These are phyloP conservation scores for Syngnathus acus DNA, from an alignment of 2,797 vertebrate species.

Conservation along the genomic window DNA sequence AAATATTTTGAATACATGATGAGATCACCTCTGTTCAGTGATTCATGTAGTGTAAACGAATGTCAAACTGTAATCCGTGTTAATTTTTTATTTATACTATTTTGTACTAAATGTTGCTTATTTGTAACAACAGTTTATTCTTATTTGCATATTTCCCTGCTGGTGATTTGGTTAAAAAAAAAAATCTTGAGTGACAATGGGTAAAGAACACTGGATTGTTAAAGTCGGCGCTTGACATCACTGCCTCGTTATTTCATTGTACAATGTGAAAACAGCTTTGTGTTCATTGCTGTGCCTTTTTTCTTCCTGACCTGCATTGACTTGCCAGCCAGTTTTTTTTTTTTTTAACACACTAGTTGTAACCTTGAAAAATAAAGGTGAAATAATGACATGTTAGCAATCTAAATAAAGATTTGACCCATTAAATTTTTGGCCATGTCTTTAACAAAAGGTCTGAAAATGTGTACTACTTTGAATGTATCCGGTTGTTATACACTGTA, in stretches of 20 bases:
- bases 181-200: neutral
- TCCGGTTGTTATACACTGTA: constrained; percentile 19
- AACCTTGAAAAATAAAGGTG: constrained; percentile 15
- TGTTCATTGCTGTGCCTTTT: constrained; percentile 35
- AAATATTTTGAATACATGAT: neutral
- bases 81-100: constrained; percentile 30
- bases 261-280: constrained; percentile 21
- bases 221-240: constrained; percentile 1
- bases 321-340: constrained; percentile 30
- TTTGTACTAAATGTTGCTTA: constrained; percentile 25
- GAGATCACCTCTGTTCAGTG: neutral
- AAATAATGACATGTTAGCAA: constrained; percentile 29
- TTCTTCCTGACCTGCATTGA: constrained; percentile 13
- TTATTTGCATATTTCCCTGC: neutral
- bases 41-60: constrained; percentile 9
- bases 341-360: constrained; percentile 43
- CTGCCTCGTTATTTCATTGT: neutral
- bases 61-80: neutral
- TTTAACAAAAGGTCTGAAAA: neutral
- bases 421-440: constrained; percentile 19
- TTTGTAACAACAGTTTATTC: constrained; percentile 16
- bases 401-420: constrained; percentile 46
- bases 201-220: neutral
- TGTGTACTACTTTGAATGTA: neutral
- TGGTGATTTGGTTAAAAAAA: neutral